A percentile compares a stretch with the other conserved stretches of the same genome.
phyloP scores from a whole-genome alignment of 2,888 invertebrate species.

The Panopea generosa region DNA sequence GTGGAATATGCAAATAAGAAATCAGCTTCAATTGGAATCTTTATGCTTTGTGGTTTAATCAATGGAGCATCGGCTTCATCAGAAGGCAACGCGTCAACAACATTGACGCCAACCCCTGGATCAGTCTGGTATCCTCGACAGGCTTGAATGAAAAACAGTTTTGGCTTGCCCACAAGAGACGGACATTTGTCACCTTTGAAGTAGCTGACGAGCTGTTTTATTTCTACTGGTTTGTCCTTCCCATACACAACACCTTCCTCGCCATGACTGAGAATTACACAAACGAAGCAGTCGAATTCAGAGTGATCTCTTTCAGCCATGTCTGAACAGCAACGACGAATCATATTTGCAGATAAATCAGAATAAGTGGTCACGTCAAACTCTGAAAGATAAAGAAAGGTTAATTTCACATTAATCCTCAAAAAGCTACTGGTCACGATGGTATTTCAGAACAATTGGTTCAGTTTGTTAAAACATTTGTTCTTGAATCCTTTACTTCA shows the following conservation, averaged over 20 bases:
- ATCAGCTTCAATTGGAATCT: conserved; percentile 75
- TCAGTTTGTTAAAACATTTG: too few relatives aligned
- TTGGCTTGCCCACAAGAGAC: conserved; percentile 63
- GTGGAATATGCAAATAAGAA: conserved; percentile 84
- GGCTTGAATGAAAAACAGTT: conserved; percentile 68
- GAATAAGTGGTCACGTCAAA: conserved; percentile 30
- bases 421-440: too few relatives aligned
- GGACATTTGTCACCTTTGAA: conserved; percentile 60
- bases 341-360: conserved; percentile 24
- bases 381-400: conserved; percentile 27
- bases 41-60: conserved; percentile 9
- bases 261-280: conserved; percentile 65
- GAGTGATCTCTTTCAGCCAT: conserved; percentile 49
- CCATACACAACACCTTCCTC: conserved; percentile 61
- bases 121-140: conserved; percentile 62
- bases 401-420: too few relatives aligned
- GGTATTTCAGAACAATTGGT: too few relatives aligned
- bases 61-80: background rate
- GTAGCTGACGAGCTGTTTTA: conserved; percentile 33
- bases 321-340: conserved; percentile 28
- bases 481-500: too few relatives aligned
- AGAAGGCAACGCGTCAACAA: conserved; percentile 31
- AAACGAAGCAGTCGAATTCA: conserved; percentile 60
- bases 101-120: conserved; percentile 42
- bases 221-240: conserved; percentile 48